Base-by-base conservation (phyloP, 1,140 invertebrate genomes). In the Thaumatotibia leucotreta region DNA sequence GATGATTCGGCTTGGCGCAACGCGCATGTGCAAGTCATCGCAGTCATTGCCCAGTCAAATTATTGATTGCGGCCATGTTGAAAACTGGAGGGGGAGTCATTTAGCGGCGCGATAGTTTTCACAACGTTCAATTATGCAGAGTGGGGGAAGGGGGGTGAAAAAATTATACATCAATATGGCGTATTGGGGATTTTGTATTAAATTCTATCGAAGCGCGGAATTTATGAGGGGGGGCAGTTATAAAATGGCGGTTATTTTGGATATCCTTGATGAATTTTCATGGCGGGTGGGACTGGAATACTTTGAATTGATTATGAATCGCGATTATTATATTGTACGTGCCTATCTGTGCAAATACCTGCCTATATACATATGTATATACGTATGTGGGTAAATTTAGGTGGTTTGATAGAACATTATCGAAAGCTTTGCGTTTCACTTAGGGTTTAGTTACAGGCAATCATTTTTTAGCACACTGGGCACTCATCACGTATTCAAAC, bases 1-100 rank as follows among this genome's bases (percentile, higher is more conserved):
- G 83, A 90, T 90, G 88, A 90, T 73, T 88, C 79, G 71, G 75
- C 68, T 61, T 74, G 75, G 68, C 35, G 64, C 50, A 76, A 23
- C 79, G 85, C 88, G 88, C 86, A 88, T 89, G 88, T 76, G 73
- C 75, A 78, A 91, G 80, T 91, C 88, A 91, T 89, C 88, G 82
- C 88, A 91, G 86, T 91, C 88, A 91, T 91, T 83, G 88, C 86
- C 86, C 86, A 86, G 85, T 85, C 83, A 84, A 87, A 88, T 88
- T 91, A 91, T 91, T 89, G 88, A 91, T 91, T 86, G 79, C 83
- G 70, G 86, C 84, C 86, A 86, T 80, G 85, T 88, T 86, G 86
- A 82, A 87, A 88, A 87, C 72, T 76, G 63, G 58, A 66, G 45
- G 65, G 79, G 82, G 79, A 76, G 83, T 90, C 85, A 89, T 86